phyloP scores from a whole-genome alignment of 2,888 invertebrate species.

The Sialis lutaria region DNA sequence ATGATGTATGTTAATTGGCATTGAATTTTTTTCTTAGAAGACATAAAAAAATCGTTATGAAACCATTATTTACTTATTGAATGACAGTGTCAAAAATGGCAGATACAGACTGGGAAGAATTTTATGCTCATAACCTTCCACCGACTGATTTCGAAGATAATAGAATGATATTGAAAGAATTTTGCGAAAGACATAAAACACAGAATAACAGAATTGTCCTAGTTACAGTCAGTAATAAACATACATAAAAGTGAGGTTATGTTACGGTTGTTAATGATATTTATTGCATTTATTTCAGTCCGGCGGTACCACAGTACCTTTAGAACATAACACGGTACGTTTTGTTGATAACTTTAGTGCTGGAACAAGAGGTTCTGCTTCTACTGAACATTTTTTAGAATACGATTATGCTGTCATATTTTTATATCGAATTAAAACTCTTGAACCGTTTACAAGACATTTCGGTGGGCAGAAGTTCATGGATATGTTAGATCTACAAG shows the following conservation, averaged over 20 bases:
- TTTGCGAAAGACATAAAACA: constrained; percentile 51
- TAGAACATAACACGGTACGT: constrained; percentile 93
- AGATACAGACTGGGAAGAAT: constrained; percentile 56
- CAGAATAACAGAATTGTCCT: constrained; percentile 53
- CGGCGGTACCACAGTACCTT: constrained; percentile 90
- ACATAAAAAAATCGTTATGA: neutral
- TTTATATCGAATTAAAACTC: constrained; percentile 74
- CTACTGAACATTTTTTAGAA: constrained; percentile 88
- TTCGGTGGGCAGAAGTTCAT: constrained; percentile 63
- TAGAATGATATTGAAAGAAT: constrained; percentile 51
- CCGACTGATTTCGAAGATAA: constrained; percentile 63
- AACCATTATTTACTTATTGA: neutral
- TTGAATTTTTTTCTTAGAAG: too few relatives aligned
- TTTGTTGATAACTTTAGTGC: constrained; percentile 99
- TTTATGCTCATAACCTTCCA: constrained; percentile 60
- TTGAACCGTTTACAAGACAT: constrained; percentile 83
- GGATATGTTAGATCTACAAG: constrained; percentile 56
- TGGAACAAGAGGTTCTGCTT: constrained; percentile 86
- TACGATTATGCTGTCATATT: constrained; percentile 84
- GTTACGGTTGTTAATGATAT: neutral
- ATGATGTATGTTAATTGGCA: too few relatives aligned
- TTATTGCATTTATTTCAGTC: constrained; percentile 38
- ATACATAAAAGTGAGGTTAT: neutral
- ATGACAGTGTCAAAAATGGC: neutral
- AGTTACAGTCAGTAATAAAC: constrained; percentile 47